Evolutionary conservation across 2,888 invertebrate species (phyloP).

Genomic region (Dione vanillae): DNA sequence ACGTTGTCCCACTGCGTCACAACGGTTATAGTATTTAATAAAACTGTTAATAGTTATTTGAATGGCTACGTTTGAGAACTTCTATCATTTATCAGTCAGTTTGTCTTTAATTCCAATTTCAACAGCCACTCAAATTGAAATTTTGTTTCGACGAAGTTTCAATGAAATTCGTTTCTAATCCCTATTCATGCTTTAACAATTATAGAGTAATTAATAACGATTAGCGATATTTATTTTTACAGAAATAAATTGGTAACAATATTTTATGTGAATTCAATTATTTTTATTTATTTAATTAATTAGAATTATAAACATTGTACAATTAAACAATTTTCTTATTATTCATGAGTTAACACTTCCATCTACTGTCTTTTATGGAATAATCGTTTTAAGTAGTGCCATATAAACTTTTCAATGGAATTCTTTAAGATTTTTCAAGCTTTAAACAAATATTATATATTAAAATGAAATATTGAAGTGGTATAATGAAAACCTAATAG

Average conservation of each 20-base stretch:
- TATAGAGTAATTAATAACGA: background rate
- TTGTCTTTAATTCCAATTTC: constrained; percentile 37
- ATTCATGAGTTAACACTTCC: too few relatives aligned
- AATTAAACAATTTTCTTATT: too few relatives aligned
- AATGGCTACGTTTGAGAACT: background rate
- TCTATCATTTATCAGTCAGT: constrained; percentile 15
- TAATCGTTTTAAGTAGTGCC: too few relatives aligned
- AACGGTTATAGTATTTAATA: background rate
- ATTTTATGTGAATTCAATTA: background rate
- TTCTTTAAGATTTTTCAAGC: too few relatives aligned
- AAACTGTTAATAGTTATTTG: background rate
- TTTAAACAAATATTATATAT: too few relatives aligned
- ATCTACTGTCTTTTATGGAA: too few relatives aligned
- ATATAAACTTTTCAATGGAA: too few relatives aligned
- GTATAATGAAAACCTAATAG: background rate
- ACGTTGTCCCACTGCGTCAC: too few relatives aligned
- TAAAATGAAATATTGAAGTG: too few relatives aligned
- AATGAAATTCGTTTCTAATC: constrained; percentile 20
- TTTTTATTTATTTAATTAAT: background rate
- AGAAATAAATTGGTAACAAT: background rate
- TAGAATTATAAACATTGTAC: background rate
- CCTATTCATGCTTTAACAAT: background rate
- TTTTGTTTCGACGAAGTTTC: constrained; percentile 24
- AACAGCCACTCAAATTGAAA: constrained; percentile 33
- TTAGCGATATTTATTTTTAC: background rate